These are phyloP conservation scores for Xanthorhoe spadicearia DNA, from an alignment of 2,888 invertebrate genomes.

Conservation along the genomic window DNA sequence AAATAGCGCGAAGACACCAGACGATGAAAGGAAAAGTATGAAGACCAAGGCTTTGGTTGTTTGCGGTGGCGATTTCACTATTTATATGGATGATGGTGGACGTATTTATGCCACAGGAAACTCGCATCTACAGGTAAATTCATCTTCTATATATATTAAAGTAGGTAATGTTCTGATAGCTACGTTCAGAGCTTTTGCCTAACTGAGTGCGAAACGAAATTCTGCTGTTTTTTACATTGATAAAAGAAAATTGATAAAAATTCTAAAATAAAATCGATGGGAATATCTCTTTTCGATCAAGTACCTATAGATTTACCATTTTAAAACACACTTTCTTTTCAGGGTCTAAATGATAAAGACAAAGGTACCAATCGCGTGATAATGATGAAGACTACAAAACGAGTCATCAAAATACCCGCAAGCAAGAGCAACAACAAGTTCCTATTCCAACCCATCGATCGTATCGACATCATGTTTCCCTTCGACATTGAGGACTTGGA, in stretches of 20 bases:
- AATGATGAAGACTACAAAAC: constrained; percentile 88
- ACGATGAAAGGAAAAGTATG: constrained; percentile 54
- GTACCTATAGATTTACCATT: not conserved
- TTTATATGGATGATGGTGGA: constrained; percentile 87
- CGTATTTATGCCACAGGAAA: constrained; percentile 91
- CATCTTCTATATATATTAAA: not conserved
- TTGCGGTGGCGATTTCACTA: constrained; percentile 91
- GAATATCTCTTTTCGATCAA: too few relatives aligned
- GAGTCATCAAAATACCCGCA: constrained; percentile 88
- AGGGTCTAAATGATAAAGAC: constrained; percentile 84
- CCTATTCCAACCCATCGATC: constrained; percentile 70
- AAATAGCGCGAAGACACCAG: constrained; percentile 53
- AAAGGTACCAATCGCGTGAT: constrained; percentile 85
- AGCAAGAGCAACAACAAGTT: constrained; percentile 69
- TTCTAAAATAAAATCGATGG: too few relatives aligned
- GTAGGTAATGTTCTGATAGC: not conserved
- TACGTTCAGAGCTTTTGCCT: too few relatives aligned
- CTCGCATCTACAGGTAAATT: constrained; percentile 75
- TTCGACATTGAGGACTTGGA: constrained; percentile 65
- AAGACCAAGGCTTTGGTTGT: constrained; percentile 76
- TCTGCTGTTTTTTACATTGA: too few relatives aligned
- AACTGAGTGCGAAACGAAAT: too few relatives aligned
- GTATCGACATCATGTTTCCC: constrained; percentile 74
- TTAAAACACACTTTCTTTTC: constrained; percentile 64
- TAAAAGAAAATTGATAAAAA: too few relatives aligned